Evolutionary conservation across 1,140 invertebrate genomes (phyloP).

Genomic region (Drosophila gunungcola): DNA sequence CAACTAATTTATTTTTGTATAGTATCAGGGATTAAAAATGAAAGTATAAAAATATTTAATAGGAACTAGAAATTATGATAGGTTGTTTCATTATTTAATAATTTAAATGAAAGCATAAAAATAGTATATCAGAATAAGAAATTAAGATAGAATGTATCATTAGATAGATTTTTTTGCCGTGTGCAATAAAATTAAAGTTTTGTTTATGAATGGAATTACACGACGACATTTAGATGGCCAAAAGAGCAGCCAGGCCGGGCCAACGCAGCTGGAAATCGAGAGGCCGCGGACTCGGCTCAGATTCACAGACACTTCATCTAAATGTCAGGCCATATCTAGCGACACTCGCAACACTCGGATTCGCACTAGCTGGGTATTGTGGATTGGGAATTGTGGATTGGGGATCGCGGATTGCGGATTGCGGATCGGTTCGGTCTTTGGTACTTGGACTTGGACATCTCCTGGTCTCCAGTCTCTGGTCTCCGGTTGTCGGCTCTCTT

Average conservation of each 20-base stretch:
- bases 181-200: constrained; percentile 81
- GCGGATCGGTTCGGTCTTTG: constrained; percentile 25
- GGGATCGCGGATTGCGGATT: constrained; percentile 6
- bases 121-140: neutral
- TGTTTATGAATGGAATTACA: constrained; percentile 84
- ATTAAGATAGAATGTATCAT: too few species aligned
- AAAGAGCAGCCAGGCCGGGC: constrained; percentile 41
- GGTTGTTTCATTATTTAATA: too few species aligned
- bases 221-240: constrained; percentile 42
- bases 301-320: constrained; percentile 84
- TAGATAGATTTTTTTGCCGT: constrained; percentile 4
- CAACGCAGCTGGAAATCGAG: constrained; percentile 70
- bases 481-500: constrained; percentile 60
- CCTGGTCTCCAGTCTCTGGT: constrained; percentile 13
- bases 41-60: too few species aligned
- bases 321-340: constrained; percentile 84
- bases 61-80: too few species aligned
- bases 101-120: too few species aligned
- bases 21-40: too few species aligned
- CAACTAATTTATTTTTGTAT: too few species aligned
- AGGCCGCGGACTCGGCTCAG: constrained; percentile 52
- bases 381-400: constrained; percentile 1
- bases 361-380: constrained; percentile 54
- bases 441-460: constrained; percentile 18
- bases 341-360: constrained; percentile 75